A percentile compares a stretch with the other conserved stretches of the same genome.
Evolutionary conservation across 2,797 vertebrate genomes (phyloP).

Genomic region (Semotilus atromaculatus): DNA sequence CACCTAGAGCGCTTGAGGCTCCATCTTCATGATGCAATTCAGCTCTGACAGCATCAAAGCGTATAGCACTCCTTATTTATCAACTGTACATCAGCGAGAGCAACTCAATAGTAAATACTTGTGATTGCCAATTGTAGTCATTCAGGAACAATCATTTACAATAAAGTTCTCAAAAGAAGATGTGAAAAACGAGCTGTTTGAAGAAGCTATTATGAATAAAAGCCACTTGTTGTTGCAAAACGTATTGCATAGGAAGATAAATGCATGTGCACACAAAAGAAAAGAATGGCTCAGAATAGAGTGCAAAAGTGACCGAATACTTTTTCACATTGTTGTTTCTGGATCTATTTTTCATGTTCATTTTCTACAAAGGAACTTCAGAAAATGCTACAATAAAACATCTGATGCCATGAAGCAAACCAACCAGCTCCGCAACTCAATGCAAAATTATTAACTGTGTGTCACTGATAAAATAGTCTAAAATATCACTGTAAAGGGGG

Average conservation of each 20-base stretch:
- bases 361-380: neutral
- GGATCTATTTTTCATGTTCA: neutral
- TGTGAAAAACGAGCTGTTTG: neutral
- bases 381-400: neutral
- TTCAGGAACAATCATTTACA: neutral
- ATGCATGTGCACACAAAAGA: neutral
- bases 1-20: conserved; percentile 28
- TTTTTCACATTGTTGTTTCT: neutral
- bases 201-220: neutral
- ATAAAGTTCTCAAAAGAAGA: conserved; percentile 20
- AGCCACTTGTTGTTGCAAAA: conserved; percentile 1
- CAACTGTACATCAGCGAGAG: neutral
- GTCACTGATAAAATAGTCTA: neutral
- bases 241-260: neutral
- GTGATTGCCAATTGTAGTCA: conserved; percentile 10
- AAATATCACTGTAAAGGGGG: neutral
- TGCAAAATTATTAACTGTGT: neutral
- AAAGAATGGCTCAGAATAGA: neutral
- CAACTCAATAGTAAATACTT: conserved; percentile 10
- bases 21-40: conserved; percentile 7
- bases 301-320: neutral
- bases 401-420: neutral
- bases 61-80: neutral
- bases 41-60: conserved; percentile 22
- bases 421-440: neutral